phyloP scores from a whole-genome alignment of 2,113 vertebrate genomes.

The Natator depressus region DNA sequence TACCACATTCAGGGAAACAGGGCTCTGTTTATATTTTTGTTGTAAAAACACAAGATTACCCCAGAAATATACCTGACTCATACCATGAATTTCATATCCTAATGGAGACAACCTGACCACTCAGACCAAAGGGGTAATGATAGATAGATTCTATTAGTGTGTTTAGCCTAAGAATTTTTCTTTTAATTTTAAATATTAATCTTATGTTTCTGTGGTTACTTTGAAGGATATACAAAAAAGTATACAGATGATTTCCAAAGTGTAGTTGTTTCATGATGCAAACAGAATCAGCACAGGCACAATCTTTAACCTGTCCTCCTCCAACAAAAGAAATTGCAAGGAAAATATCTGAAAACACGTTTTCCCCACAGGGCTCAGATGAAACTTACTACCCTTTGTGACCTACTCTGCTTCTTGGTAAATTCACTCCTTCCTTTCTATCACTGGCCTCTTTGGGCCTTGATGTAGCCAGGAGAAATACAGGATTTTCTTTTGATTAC shows the following conservation, averaged over 20 bases:
- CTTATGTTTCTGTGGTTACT: not conserved
- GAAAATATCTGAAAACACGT: rapidly evolving
- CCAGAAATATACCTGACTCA: not conserved
- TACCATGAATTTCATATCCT: not conserved
- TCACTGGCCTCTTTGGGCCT: not conserved
- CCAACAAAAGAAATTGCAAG: not conserved
- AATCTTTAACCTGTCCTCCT: not conserved
- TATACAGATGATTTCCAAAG: not conserved
- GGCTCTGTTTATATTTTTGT: not conserved
- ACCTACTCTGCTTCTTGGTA: not conserved
- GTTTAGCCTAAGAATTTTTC: not conserved
- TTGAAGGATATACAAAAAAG: conserved; percentile 74
- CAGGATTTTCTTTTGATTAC: not conserved
- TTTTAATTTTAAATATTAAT: not conserved
- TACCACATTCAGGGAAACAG: not conserved
- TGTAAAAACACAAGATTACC: not conserved
- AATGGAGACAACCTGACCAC: not conserved
- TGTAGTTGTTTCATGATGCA: conserved; percentile 42
- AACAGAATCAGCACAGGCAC: conserved; percentile 23
- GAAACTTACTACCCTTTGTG: not conserved
- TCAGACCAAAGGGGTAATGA: not conserved
- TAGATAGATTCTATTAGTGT: not conserved
- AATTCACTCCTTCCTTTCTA: not conserved
- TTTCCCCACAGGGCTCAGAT: not conserved
- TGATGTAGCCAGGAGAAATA: not conserved